Evolutionary conservation across 2,797 vertebrate species (phyloP).

Genomic region (Neosalanx taihuensis): DNA sequence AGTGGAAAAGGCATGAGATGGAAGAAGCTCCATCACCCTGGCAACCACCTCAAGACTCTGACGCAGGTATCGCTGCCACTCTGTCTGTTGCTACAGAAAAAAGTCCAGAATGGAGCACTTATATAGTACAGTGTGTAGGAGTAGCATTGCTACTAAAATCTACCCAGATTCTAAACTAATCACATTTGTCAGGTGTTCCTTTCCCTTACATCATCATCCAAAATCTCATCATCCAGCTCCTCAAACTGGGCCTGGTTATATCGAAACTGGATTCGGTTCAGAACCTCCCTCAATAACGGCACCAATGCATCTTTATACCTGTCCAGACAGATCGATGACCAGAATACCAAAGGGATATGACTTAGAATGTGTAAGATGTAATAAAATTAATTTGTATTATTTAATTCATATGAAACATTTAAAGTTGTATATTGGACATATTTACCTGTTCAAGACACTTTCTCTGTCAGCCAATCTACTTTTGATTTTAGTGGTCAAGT

Average conservation of each 20-base stretch:
- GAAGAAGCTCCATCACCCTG: slow-evolving; percentile 98
- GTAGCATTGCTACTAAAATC: not conserved
- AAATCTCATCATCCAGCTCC: slow-evolving; percentile 93
- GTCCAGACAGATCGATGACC: slow-evolving; percentile 11
- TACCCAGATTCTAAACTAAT: not conserved
- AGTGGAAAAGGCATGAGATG: slow-evolving; percentile 93
- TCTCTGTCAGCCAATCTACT: slow-evolving; percentile 92
- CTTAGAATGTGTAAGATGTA: not conserved
- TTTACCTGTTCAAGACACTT: slow-evolving; percentile 90
- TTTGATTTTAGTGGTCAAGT: slow-evolving; percentile 95
- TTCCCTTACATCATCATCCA: slow-evolving; percentile 93
- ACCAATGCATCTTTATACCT: slow-evolving; percentile 97
- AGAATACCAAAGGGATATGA: not conserved
- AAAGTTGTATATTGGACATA: not conserved
- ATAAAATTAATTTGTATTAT: not conserved
- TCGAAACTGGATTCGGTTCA: slow-evolving; percentile 95
- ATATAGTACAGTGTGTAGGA: not conserved
- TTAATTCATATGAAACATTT: not conserved
- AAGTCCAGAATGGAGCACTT: too few species aligned
- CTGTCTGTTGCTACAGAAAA: slow-evolving; percentile 88
- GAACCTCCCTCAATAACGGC: slow-evolving; percentile 89
- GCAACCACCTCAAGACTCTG: slow-evolving; percentile 98
- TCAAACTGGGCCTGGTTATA: slow-evolving; percentile 96
- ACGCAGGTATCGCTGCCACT: slow-evolving; percentile 97
- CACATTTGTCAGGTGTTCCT: too few species aligned